Evolutionary conservation across 2,888 invertebrate genomes (phyloP), one percentile per base, ranked within the genome.

Genomic region (Patella depressa): DNA sequence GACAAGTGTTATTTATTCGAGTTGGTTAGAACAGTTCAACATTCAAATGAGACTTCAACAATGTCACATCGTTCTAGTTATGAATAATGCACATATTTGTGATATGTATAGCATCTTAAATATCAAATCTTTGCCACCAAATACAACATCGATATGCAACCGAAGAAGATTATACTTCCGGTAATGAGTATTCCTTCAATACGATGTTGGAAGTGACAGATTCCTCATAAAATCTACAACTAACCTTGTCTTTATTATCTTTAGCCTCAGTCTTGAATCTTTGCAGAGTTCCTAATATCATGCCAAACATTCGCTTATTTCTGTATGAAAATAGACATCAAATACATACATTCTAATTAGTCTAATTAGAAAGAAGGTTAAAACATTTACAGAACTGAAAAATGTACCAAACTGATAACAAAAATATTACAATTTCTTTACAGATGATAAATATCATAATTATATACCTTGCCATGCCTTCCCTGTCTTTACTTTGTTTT

Each of bases 241-340:
- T 87, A 91, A 94, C 95, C 93, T 96, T 96, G 72, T 95, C 95
- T 91, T 97, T 96, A 83, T 96, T 93, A 77, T 95, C 95, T 78
- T 96, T 96, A 92, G 98, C 97, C 90, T 98, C 98, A 89, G 96
- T 96, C 88, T 97, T 96, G 91, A 99, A 99, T 91, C 96, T 97
- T 90, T 98, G 97, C 85, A 99, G 92, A 17, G 99, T 99, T 5
- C 99, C 98, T 76, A 99, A 92, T 71, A 99, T 93, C 29, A 98
- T 95, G 12, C 98, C 98, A 93, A 99, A 98, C 95, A 99, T 98
- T 78, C 99, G 94, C 82, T 96, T 94, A 92, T 99, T 99, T 83
- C 98, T 92, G 83, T 78, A 82, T 65, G 55, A 53, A 78, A 74
- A 71, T 45, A 45, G 94, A 95, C 71, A 53, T 69, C 70, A 15